phyloP scores from a whole-genome alignment of 2,113 vertebrate species.

The Crotalus helleri region DNA sequence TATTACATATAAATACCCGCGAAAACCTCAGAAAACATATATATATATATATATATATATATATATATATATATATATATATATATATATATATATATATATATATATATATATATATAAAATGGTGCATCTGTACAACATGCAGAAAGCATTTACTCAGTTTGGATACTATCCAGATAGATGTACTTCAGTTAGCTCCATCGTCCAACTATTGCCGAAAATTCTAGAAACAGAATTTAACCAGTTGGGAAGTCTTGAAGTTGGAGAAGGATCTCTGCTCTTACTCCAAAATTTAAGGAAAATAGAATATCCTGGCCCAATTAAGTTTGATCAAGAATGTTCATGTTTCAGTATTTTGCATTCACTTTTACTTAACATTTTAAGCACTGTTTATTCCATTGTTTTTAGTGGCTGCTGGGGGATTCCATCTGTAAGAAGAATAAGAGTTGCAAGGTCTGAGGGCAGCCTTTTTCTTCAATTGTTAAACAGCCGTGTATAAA shows the following conservation, averaged over 20 bases:
- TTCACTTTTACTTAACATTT: slow-evolving; percentile 13
- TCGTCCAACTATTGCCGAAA: background rate
- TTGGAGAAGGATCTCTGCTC: background rate
- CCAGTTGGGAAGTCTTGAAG: background rate
- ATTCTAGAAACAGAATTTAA: background rate
- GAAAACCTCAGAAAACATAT: too few relatives aligned
- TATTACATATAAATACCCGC: too few relatives aligned
- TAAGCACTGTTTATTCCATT: background rate
- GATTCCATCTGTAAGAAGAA: background rate
- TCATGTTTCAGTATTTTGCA: background rate
- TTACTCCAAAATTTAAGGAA: background rate
- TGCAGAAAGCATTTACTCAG: background rate
- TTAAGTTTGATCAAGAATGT: background rate
- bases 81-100: too few relatives aligned
- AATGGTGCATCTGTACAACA: background rate
- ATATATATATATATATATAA: background rate
- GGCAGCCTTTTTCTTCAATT: background rate
- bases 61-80: too few relatives aligned
- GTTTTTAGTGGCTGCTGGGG: background rate
- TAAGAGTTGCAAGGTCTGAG: background rate
- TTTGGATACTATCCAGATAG: background rate
- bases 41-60: too few relatives aligned
- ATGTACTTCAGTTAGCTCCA: background rate
- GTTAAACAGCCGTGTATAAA: slow-evolving; percentile 6
- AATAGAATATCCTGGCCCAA: background rate